Percentiles rank a stretch among this genome's conserved stretches.
phyloP scores from a whole-genome alignment of 2,113 vertebrate genomes.

The Neotragus pygmaeus region DNA sequence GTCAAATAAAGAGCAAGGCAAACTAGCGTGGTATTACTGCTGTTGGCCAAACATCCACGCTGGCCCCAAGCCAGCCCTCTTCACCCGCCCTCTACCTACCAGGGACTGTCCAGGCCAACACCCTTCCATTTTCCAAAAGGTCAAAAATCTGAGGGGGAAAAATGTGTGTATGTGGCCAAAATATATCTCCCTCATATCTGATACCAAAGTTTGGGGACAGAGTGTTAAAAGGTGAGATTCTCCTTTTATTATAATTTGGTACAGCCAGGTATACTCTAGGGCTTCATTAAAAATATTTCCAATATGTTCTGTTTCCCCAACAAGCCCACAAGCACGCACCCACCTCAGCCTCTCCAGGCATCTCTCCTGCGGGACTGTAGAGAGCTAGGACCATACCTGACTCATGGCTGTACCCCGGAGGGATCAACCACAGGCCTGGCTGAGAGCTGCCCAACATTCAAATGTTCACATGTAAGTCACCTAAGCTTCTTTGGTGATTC shows the following conservation, averaged over 20 bases:
- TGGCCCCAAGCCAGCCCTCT: background rate
- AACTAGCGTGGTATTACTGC: background rate
- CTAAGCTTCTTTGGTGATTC: background rate
- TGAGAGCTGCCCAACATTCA: background rate
- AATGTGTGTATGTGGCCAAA: background rate
- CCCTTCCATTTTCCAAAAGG: background rate
- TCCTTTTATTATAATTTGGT: background rate
- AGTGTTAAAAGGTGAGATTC: background rate
- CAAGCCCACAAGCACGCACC: background rate
- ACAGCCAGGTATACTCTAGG: background rate
- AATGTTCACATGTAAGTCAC: background rate
- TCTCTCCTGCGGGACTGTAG: background rate
- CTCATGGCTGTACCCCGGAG: fast-evolving
- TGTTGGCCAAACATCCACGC: background rate
- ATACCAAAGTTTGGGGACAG: background rate
- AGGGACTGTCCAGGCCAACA: background rate
- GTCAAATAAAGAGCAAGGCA: background rate
- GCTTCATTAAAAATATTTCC: background rate
- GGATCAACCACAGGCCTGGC: background rate
- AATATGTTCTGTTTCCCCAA: background rate
- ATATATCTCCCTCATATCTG: background rate
- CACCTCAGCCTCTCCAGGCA: background rate
- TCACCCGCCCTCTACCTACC: background rate
- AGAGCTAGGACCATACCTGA: background rate
- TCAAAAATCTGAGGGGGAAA: background rate